Base-by-base conservation (phyloP, 2,797 vertebrate genomes). In the Characodon lateralis region DNA sequence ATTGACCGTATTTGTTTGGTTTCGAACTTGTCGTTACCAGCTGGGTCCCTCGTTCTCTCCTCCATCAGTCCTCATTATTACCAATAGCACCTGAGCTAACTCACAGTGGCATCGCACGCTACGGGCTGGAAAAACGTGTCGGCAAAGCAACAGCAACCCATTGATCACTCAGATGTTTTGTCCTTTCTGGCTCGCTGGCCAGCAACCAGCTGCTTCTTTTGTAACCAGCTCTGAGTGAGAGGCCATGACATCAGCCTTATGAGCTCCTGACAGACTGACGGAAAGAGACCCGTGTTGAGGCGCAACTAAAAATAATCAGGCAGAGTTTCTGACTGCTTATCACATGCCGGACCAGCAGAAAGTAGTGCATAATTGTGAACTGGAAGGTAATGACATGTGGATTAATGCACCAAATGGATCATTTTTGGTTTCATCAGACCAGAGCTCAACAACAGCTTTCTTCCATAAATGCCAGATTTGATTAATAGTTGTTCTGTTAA, bases 41-140 rank as follows among this genome's bases (percentile, higher is more conserved):
- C 91, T 89, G 82, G 72, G 85, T 55, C 77, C 81, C 73, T 76
- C 41, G 14, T 73, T 71, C 83, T 82, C 85, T 77, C 81, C 81
- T 81, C 78, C 73, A 85, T 90, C 89, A 79, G 78, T 87, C 83
- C 70, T 89, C 78, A 84, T 91, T 83, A 92, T 75, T 12, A 63
- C 79, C 71, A 73, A 73, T 79, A 65, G 68, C 78, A 76, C 50
- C 80, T 55, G 39, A 76, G 86, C 80, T 74, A 75, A 87, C 72
- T 78, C 78, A 87, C 55, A 79, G 83, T 56, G 83, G 72, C 73
- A 55, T 43, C 2, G 2, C 83, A 72, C 79, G 78, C 72, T 24
- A 71, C 83, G 77, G 69, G 61, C 84, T 73, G 77, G 31, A 84
- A 85, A 79, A 87, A 88, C 79, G 70, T 78, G 83, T 89, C 80